A percentile compares a stretch with the other conserved stretches of the same genome.
These are phyloP conservation scores for Cirrhinus mrigala DNA, from an alignment of 2,797 vertebrate species.

Conservation along the genomic window DNA sequence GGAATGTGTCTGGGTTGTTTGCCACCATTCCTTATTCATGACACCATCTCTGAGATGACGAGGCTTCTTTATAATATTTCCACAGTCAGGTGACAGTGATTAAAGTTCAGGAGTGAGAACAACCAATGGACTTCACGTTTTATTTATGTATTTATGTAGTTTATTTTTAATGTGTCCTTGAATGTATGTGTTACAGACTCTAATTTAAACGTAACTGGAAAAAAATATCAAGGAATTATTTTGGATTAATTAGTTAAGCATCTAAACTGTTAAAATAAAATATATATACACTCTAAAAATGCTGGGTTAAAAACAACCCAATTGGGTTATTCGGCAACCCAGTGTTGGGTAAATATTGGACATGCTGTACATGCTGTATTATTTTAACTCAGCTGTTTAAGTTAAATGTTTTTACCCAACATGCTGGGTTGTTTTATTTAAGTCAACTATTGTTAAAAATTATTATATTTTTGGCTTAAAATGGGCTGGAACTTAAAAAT, in stretches of 20 bases:
- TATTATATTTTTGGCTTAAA: no score
- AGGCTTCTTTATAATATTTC: constrained; percentile 17
- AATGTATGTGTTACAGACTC: neutral
- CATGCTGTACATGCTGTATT: no score
- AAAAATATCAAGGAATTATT: neutral
- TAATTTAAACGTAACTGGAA: neutral
- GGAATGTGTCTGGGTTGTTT: constrained; percentile 34
- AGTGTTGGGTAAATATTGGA: no score
- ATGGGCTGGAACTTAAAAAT: no score
- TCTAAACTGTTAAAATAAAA: no score
- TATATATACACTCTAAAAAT: no score
- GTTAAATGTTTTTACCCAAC: no score
- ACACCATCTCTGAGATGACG: constrained; percentile 29
- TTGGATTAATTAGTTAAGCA: neutral
- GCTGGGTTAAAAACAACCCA: no score
- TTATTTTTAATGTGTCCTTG: neutral
- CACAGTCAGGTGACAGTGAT: constrained; percentile 7
- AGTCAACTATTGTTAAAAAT: no score
- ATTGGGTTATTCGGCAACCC: no score
- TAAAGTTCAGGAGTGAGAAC: neutral
- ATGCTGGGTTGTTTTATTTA: no score
- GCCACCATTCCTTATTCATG: constrained; percentile 46
- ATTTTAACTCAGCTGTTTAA: no score
- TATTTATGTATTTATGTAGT: neutral
- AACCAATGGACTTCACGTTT: neutral